phyloP scores from a whole-genome alignment of 2,888 invertebrate genomes.

The Apodemia zela region DNA sequence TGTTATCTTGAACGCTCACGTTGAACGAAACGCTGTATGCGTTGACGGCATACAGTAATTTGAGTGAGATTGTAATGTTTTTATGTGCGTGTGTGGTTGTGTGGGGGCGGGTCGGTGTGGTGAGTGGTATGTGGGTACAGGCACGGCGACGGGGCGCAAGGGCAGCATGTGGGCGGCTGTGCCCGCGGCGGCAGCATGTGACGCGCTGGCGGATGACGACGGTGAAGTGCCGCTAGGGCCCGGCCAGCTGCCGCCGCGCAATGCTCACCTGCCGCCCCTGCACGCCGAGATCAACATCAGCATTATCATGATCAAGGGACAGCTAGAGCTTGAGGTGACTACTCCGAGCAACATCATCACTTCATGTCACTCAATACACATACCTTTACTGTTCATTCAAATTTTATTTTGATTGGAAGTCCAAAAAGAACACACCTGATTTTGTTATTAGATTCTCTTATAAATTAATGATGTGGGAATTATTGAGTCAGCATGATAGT shows the following conservation, averaged over 20 bases:
- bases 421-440: too few species aligned
- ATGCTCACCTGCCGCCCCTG: slow-evolving; percentile 84
- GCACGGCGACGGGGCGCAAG: slow-evolving; percentile 78
- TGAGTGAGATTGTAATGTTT: slow-evolving; percentile 30
- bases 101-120: slow-evolving; percentile 37
- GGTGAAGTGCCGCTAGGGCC: slow-evolving; percentile 85
- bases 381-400: neutral
- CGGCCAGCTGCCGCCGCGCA: slow-evolving; percentile 90
- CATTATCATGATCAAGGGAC: slow-evolving; percentile 93
- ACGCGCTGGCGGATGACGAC: slow-evolving; percentile 54
- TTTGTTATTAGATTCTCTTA: too few species aligned
- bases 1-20: slow-evolving; percentile 33
- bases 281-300: slow-evolving; percentile 93
- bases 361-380: neutral
- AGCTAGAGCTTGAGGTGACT: slow-evolving; percentile 90
- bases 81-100: slow-evolving; percentile 17
- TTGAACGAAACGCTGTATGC: slow-evolving; percentile 22
- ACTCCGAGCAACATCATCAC: too few species aligned
- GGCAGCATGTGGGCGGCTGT: slow-evolving; percentile 80
- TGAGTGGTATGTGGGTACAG: slow-evolving; percentile 51
- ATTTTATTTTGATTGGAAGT: neutral
- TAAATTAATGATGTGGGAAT: too few species aligned
- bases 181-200: slow-evolving; percentile 65
- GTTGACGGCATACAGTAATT: slow-evolving; percentile 9
- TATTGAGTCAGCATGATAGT: too few species aligned